Evolutionary conservation across 2,888 invertebrate genomes (phyloP), one percentile per base, ranked within the genome.

Genomic region (Hedya salicella): DNA sequence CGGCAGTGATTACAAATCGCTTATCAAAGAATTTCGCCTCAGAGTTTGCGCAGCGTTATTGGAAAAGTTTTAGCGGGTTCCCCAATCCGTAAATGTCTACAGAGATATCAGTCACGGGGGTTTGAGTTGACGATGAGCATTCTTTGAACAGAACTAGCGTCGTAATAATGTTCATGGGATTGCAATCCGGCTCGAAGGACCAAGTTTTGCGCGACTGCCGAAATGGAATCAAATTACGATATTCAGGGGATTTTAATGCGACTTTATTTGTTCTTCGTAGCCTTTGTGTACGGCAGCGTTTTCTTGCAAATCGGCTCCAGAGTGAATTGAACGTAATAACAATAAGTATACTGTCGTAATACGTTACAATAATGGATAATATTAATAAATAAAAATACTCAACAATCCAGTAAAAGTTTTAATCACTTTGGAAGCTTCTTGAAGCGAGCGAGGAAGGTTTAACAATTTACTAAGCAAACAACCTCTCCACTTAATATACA

Each of bases 1-100:
- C 74, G 75, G 78, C 81, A 80, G 84, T 88, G 87, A 88, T 89
- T 88, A 86, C 85, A 87, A 89, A 90, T 88, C 84, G 85, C 86
- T 89, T 88, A 89, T 88, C 87, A 82, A 87, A 87, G 85, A 82
- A 84, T 85, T 81, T 75, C 71, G 71, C 61, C 56, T 39, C 69
- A 60, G 77, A 85, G 83, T 86, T 87, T 83, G 78, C 78, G 76
- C 77, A 76, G 75, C 75, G 84, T 83, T 88, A 89, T 89, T 89
- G 88, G 86, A 84, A 86, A 89, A 89, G 81, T 89, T 89, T 78
- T 64, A 68, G 64, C 73, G 71, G 70, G 77, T 77, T 78, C 73
- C 73, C 76, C 81, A 78, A 86, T 86, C 79, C 77, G 80, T 81
- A 82, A 85, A 82, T 81, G 83, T 85, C 83, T 80, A 68, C 71